phyloP scores from a whole-genome alignment of 2,113 vertebrate species.

The Hydrochoerus hydrochaeris region DNA sequence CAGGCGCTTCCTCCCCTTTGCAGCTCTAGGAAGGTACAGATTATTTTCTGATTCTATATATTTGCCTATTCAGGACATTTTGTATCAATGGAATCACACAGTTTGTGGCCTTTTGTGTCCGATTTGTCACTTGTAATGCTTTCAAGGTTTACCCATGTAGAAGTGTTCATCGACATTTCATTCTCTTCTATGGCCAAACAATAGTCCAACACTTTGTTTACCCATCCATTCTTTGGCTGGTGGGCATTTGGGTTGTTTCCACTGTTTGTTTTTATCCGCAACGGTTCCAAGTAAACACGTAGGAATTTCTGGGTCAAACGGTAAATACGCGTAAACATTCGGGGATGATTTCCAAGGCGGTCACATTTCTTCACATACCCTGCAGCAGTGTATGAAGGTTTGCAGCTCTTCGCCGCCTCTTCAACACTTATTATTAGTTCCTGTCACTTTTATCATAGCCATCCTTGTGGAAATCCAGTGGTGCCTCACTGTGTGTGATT shows the following conservation, averaged over 20 bases:
- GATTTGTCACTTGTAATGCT: not conserved
- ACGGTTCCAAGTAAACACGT: not conserved
- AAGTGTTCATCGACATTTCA: not conserved
- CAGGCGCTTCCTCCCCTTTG: not conserved
- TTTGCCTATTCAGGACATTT: not conserved
- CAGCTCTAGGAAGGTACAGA: not conserved
- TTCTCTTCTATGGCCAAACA: not conserved
- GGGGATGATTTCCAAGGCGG: not conserved
- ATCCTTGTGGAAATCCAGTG: not conserved
- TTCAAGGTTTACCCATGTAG: not conserved
- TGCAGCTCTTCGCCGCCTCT: not conserved
- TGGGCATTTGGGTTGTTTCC: not conserved
- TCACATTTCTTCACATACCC: not conserved
- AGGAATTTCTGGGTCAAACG: not conserved
- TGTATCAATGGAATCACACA: not conserved
- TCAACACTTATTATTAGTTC: not conserved
- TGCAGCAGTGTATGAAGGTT: not conserved
- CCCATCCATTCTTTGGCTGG: not conserved
- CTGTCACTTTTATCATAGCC: not conserved
- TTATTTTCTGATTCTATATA: not conserved
- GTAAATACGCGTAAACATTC: not conserved
- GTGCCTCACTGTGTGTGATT: not conserved
- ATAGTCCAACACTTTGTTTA: not conserved
- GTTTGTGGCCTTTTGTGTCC: not conserved
- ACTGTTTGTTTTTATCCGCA: not conserved